These are phyloP conservation scores for Piprites chloris DNA, from an alignment of 2,113 vertebrate genomes.

Conservation along the genomic window DNA sequence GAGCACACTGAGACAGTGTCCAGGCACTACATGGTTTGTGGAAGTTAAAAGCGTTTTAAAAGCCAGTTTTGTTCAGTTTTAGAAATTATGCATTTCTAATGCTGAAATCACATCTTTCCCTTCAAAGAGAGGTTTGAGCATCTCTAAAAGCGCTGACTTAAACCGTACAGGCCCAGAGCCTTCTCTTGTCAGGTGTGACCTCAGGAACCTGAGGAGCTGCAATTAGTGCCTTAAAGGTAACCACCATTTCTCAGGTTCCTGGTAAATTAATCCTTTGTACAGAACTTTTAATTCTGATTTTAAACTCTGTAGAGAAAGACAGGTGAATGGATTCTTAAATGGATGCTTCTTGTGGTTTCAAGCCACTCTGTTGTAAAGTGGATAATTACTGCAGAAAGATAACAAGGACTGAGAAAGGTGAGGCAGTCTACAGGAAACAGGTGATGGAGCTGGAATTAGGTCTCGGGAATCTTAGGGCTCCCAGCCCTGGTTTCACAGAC, in stretches of 20 bases:
- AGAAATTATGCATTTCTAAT: not conserved
- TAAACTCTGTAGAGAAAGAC: not conserved
- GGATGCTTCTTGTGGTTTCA: not conserved
- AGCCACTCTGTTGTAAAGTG: not conserved
- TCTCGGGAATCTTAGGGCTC: not conserved
- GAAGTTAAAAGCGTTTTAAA: not conserved
- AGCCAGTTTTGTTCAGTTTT: not conserved
- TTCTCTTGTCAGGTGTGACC: not conserved
- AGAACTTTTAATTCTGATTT: not conserved
- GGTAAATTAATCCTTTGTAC: not conserved
- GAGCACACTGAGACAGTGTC: not conserved
- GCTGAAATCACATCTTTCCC: not conserved
- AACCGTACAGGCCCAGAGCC: not conserved
- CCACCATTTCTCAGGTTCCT: not conserved
- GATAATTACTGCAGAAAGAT: not conserved
- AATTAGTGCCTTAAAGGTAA: not conserved
- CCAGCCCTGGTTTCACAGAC: not conserved
- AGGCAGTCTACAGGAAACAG: not conserved
- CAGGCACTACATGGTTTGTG: not conserved
- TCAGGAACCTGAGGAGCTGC: not conserved
- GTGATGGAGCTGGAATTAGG: not conserved
- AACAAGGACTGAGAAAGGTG: not conserved
- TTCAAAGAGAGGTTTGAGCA: not conserved
- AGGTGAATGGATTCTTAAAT: not conserved
- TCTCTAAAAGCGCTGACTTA: not conserved